These are phyloP conservation scores for Thripadectes ignobilis DNA, from an alignment of 2,797 vertebrate genomes.

Conservation along the genomic window DNA sequence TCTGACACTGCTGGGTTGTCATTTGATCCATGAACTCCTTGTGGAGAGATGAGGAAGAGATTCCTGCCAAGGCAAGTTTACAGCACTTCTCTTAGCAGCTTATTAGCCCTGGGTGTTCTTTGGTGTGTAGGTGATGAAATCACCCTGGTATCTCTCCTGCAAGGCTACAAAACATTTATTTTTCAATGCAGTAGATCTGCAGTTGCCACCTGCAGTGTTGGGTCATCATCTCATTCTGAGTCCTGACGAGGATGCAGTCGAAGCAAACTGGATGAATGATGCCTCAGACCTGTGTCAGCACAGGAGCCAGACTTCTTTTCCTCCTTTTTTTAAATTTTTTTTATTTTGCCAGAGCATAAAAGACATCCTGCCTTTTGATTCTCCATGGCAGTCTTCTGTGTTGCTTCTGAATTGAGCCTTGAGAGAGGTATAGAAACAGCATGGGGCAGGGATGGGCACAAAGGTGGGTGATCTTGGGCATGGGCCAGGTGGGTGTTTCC, in stretches of 20 bases:
- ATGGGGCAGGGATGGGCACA: background rate
- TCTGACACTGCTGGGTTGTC: background rate
- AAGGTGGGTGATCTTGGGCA: background rate
- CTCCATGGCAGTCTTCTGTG: accelerated
- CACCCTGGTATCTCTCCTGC: background rate
- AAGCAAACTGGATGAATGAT: background rate
- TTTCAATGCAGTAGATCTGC: background rate
- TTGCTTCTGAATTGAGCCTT: background rate
- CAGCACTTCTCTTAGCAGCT: background rate
- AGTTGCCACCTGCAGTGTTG: background rate
- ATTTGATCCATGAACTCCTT: background rate
- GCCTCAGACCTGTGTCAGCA: background rate
- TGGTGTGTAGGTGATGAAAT: background rate
- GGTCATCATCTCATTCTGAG: background rate
- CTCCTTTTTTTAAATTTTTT: accelerated
- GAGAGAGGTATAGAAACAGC: background rate
- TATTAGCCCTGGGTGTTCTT: background rate
- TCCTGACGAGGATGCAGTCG: background rate
- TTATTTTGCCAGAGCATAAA: background rate
- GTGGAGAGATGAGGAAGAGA: background rate
- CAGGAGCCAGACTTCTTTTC: background rate
- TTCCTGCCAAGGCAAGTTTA: background rate
- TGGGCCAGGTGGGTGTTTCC: background rate
- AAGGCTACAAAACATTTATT: background rate
- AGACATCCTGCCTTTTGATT: background rate